Evolutionary conservation across 2,113 vertebrate genomes (phyloP).

Genomic region (Donacobius atricapilla): DNA sequence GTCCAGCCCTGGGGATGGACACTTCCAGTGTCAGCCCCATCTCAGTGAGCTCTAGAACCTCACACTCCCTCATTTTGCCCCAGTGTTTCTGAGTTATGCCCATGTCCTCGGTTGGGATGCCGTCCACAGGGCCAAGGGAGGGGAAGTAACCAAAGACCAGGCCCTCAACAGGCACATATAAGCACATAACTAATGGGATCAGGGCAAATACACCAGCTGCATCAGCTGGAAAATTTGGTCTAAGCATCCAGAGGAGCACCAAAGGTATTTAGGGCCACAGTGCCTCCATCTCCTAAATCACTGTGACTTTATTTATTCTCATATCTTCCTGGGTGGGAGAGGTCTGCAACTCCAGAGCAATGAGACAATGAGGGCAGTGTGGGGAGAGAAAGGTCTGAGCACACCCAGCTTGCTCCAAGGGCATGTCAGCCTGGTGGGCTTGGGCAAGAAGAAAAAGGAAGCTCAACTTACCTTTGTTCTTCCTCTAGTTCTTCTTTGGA

Average conservation of each 20-base stretch:
- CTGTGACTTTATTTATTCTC: background rate
- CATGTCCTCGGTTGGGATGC: background rate
- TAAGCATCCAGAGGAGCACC: background rate
- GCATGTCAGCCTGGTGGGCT: background rate
- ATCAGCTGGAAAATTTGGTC: background rate
- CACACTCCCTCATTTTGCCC: background rate
- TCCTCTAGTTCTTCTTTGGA: conserved; percentile 89
- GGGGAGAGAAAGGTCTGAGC: background rate
- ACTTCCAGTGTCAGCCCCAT: background rate
- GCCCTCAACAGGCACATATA: background rate
- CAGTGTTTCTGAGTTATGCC: background rate
- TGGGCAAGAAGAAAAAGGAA: background rate
- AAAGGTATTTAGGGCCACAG: background rate
- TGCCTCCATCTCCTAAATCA: background rate
- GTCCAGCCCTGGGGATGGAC: background rate
- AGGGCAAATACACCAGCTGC: background rate
- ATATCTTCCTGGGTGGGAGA: background rate
- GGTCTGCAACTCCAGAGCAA: background rate
- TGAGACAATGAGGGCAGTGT: accelerated
- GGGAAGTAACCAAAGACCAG: background rate
- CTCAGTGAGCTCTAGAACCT: background rate
- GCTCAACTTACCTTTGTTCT: conserved; percentile 85
- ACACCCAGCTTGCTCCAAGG: background rate
- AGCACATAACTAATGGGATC: background rate
- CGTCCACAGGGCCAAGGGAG: background rate